Conservation (phyloP, 2,888 invertebrate genomes). For the Protula sp. region DNA sequence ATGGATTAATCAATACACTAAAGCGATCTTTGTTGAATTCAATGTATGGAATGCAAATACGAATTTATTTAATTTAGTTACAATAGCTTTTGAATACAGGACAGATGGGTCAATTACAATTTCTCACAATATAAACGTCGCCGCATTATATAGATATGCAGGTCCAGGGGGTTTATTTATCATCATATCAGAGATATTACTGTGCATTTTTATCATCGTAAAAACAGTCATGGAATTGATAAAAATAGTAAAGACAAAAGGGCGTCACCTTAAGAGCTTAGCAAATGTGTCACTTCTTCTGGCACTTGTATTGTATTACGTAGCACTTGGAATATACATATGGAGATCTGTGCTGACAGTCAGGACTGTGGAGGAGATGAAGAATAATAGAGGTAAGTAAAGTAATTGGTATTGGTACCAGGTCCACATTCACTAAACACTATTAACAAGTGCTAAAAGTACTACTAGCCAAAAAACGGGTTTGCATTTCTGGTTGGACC, state of each 20-base stretch:
- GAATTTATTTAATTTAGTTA: constrained; percentile 32
- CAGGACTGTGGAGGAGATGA: not conserved
- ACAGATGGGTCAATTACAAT: not conserved
- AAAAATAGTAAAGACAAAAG: not conserved
- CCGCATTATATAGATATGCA: not conserved
- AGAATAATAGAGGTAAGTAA: no score
- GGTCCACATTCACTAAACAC: no score
- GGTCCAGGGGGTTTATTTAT: not conserved
- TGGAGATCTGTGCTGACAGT: not conserved
- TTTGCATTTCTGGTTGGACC: no score
- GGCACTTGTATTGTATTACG: not conserved
- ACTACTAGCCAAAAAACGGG: no score
- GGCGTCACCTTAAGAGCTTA: not conserved
- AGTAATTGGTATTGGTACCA: not conserved
- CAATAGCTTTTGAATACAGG: constrained; percentile 34
- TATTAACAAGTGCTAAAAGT: no score
- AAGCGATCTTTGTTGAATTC: constrained; percentile 37
- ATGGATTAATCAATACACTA: constrained; percentile 38
- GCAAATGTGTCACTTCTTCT: not conserved
- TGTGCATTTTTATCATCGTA: not conserved
- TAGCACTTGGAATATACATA: not conserved
- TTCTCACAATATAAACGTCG: not conserved
- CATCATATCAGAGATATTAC: not conserved
- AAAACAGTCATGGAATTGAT: not conserved
- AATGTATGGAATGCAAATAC: constrained; percentile 38